Conservation (phyloP, 2,888 invertebrate genomes). For the Plusia festucae region DNA sequence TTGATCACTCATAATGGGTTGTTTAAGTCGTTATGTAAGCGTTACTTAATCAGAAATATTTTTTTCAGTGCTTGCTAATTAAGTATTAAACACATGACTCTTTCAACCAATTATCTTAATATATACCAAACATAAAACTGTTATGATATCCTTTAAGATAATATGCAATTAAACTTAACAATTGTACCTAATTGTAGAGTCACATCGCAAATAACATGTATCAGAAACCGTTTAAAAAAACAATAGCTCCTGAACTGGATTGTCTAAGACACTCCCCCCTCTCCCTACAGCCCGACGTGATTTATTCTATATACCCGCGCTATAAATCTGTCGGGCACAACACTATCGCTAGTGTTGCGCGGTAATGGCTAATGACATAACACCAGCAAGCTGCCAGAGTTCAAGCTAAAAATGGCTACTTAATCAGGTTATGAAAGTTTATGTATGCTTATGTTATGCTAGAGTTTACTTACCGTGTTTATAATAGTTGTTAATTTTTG, state of each 20-base stretch:
- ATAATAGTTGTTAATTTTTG: background rate
- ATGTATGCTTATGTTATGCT: constrained; percentile 10
- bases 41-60: no score
- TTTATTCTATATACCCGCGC: constrained; percentile 66
- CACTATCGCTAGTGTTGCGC: constrained; percentile 75
- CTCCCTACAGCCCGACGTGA: constrained; percentile 51
- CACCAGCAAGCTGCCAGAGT: constrained; percentile 56
- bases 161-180: background rate
- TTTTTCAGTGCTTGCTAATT: no score
- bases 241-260: constrained; percentile 43
- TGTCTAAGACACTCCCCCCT: constrained; percentile 55
- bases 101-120: no score
- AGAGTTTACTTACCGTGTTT: background rate
- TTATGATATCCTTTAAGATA: no score
- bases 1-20: no score
- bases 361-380: constrained; percentile 77
- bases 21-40: no score
- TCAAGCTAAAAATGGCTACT: constrained; percentile 57
- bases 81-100: no score
- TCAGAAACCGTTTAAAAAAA: constrained; percentile 35
- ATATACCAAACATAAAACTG: no score
- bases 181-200: no score
- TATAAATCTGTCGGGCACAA: constrained; percentile 71
- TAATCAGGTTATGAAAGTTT: constrained; percentile 40
- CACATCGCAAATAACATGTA: background rate